These are phyloP conservation scores for Chloroclystis v-ata DNA, from an alignment of 2,888 invertebrate species.

Conservation along the genomic window DNA sequence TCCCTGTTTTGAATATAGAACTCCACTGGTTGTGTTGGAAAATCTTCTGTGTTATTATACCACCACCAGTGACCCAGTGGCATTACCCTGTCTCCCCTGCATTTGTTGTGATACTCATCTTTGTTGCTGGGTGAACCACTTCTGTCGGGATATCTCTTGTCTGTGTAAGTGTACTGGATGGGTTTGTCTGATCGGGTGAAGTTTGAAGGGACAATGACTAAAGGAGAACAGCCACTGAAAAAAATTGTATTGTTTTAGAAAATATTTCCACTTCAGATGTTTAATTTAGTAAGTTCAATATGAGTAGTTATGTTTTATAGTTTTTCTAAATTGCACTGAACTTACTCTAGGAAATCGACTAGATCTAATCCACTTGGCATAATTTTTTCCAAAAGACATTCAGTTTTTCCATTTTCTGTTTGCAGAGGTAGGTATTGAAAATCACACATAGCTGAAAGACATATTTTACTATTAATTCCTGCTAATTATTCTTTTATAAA, in stretches of 20 bases:
- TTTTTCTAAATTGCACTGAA: too few species aligned
- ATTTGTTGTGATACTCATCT: constrained; percentile 52
- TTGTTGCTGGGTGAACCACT: constrained; percentile 32
- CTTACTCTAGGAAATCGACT: constrained; percentile 50
- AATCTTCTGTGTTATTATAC: constrained; percentile 79
- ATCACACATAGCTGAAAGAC: constrained; percentile 86
- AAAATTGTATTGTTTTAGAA: too few species aligned
- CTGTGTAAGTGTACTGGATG: constrained; percentile 56
- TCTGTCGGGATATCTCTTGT: constrained; percentile 47
- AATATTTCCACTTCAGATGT: too few species aligned
- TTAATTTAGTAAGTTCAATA: too few species aligned
- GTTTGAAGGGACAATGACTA: constrained; percentile 85
- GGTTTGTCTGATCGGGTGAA: constrained; percentile 87
- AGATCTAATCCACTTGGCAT: constrained; percentile 75
- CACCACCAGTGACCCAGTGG: constrained; percentile 78
- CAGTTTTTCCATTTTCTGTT: constrained; percentile 61
- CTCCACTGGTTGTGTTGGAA: constrained; percentile 81
- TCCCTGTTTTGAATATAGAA: constrained; percentile 76
- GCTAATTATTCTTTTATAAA: too few species aligned
- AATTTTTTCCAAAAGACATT: constrained; percentile 81
- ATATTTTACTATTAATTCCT: too few species aligned
- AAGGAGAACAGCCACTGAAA: constrained; percentile 66
- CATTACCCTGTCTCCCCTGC: constrained; percentile 44
- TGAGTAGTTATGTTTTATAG: too few species aligned
- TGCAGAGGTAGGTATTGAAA: constrained; percentile 93